These are phyloP conservation scores for Thymelicus acteon DNA, from an alignment of 2,888 invertebrate genomes.

Conservation along the genomic window DNA sequence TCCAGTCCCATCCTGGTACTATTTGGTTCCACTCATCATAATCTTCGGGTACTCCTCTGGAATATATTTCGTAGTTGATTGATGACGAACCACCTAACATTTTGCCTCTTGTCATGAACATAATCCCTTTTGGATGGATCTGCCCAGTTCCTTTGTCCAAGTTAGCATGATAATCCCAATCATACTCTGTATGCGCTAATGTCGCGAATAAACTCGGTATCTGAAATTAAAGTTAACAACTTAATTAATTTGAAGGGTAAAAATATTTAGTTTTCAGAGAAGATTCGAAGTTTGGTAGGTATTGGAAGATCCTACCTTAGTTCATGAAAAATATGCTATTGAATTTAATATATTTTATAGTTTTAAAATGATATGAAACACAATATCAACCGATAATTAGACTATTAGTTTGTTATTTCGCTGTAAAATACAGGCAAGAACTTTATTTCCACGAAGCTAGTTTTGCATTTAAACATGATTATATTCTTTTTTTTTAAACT, in stretches of 20 bases:
- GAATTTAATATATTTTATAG: too few species aligned
- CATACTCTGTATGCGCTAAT: slow-evolving; percentile 49
- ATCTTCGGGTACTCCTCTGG: slow-evolving; percentile 53
- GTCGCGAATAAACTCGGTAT: slow-evolving; percentile 51
- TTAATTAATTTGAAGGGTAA: background rate
- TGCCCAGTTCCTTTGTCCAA: slow-evolving; percentile 50
- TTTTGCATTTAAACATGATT: too few species aligned
- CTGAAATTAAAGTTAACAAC: slow-evolving; percentile 44
- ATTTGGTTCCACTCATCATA: slow-evolving; percentile 52
- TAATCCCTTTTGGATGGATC: slow-evolving; percentile 45
- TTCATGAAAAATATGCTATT: too few species aligned
- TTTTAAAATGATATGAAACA: too few species aligned
- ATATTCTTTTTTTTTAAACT: too few species aligned
- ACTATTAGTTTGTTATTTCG: too few species aligned
- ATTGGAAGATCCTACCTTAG: too few species aligned
- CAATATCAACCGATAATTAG: too few species aligned
- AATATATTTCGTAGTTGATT: slow-evolving; percentile 52
- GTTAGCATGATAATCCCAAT: slow-evolving; percentile 51
- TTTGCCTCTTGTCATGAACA: slow-evolving; percentile 52
- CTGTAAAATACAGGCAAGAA: too few species aligned
- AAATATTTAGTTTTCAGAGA: too few species aligned
- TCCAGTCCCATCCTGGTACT: slow-evolving; percentile 56
- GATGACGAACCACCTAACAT: slow-evolving; percentile 56
- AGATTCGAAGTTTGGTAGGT: too few species aligned
- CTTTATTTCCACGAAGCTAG: too few species aligned